These are phyloP conservation scores for Drosophila pseudoananassae DNA, from an alignment of 1,140 invertebrate genomes.

Conservation along the genomic window DNA sequence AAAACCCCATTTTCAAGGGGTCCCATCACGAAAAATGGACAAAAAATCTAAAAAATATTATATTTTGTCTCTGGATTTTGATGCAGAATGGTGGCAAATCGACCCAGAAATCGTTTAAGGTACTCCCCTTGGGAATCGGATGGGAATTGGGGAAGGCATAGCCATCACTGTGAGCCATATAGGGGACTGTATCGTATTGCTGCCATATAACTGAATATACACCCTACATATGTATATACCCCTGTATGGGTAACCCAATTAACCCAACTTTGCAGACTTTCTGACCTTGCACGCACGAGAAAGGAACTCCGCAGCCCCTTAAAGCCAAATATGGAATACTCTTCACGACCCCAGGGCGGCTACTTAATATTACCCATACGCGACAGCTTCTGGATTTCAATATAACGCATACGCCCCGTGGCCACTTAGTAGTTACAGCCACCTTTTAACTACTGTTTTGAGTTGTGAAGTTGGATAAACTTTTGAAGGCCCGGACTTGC, in stretches of 20 bases:
- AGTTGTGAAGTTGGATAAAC: background rate
- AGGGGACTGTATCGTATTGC: no score
- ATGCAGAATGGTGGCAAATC: no score
- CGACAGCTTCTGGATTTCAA: background rate
- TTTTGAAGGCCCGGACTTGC: background rate
- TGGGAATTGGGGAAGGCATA: no score
- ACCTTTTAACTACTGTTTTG: background rate
- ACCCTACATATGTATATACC: background rate
- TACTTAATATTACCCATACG: background rate
- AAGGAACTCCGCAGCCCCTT: constrained; percentile 1
- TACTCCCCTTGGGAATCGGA: no score
- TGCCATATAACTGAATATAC: background rate
- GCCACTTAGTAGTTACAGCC: background rate
- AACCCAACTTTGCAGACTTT: constrained; percentile 1
- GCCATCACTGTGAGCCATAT: no score
- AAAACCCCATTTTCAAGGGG: no score
- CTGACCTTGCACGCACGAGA: constrained; percentile 34
- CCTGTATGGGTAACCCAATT: constrained; percentile 12
- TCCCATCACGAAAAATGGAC: no score
- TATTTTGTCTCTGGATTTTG: no score
- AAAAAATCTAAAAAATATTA: no score
- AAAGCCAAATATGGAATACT: background rate
- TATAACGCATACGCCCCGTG: background rate
- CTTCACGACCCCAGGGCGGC: background rate
- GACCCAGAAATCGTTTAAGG: no score